phyloP scores from a whole-genome alignment of 2,797 vertebrate species.

The Gastrophryne carolinensis region DNA sequence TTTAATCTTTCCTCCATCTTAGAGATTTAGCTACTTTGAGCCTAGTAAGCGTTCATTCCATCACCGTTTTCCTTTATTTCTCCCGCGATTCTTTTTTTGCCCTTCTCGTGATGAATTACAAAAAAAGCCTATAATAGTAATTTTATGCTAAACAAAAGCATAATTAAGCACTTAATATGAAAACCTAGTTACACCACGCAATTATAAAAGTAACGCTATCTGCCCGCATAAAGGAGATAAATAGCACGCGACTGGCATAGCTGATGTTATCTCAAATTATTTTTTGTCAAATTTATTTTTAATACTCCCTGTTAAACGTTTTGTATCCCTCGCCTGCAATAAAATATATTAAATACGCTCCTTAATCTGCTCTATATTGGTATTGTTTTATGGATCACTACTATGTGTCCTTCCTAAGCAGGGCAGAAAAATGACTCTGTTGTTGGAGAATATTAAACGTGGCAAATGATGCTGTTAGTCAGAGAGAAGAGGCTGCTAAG shows the following conservation, averaged over 20 bases:
- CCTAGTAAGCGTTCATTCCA: not conserved
- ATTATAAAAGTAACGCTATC: constrained; percentile 54
- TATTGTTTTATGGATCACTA: constrained; percentile 50
- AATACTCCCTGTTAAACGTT: constrained; percentile 51
- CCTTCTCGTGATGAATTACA: constrained; percentile 46
- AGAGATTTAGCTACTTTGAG: not conserved
- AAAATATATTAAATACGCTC: constrained; percentile 52
- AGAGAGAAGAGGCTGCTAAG: constrained; percentile 19
- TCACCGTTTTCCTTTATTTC: constrained; percentile 17
- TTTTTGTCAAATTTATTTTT: constrained; percentile 52
- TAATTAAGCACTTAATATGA: constrained; percentile 55
- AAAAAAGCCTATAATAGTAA: constrained; percentile 49
- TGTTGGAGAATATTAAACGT: constrained; percentile 46
- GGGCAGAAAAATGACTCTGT: constrained; percentile 47
- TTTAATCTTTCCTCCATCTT: not conserved
- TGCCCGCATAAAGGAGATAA: constrained; percentile 53
- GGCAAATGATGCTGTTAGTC: constrained; percentile 37
- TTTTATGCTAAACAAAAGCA: constrained; percentile 53
- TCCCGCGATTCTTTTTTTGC: constrained; percentile 22
- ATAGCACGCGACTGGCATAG: constrained; percentile 38
- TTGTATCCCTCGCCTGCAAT: constrained; percentile 51
- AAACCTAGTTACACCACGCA: constrained; percentile 52
- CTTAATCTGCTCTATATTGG: constrained; percentile 51
- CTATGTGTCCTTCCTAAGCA: constrained; percentile 49
- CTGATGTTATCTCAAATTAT: constrained; percentile 53